Evolutionary conservation across 2,888 invertebrate genomes (phyloP).

Genomic region (Ornithoptera alexandrae): DNA sequence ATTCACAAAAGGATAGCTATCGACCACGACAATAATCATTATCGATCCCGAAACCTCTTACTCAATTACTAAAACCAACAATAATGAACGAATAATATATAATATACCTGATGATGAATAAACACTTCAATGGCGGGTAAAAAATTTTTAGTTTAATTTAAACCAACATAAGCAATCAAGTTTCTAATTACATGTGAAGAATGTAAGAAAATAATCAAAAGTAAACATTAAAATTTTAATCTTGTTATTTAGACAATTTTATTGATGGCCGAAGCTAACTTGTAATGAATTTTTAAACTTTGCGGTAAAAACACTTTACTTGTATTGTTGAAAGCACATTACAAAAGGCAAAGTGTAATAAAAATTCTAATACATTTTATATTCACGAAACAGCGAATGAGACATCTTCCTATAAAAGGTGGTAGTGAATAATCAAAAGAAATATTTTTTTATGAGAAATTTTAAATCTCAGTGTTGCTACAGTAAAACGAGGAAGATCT

Average conservation of each 20-base stretch:
- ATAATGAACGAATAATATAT: too few species aligned
- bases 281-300: neutral
- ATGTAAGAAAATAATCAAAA: neutral
- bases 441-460: constrained; percentile 33
- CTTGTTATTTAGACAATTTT: neutral
- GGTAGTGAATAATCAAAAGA: constrained; percentile 25
- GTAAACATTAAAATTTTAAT: neutral
- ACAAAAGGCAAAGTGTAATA: too few species aligned
- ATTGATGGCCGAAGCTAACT: neutral
- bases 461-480: constrained; percentile 29
- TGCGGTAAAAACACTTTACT: too few species aligned
- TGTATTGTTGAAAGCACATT: too few species aligned
- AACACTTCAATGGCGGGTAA: neutral
- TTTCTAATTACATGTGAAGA: neutral
- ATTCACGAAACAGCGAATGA: neutral
- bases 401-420: neutral
- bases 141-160: neutral
- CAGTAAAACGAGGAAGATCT: constrained; percentile 42
- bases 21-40: too few species aligned
- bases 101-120: too few species aligned
- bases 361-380: neutral
- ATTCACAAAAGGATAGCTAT: too few species aligned
- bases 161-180: neutral
- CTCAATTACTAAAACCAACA: too few species aligned
- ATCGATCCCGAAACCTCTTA: too few species aligned